Conservation (phyloP, 2,888 invertebrate genomes). For the Chrysomela aeneicollis region DNA sequence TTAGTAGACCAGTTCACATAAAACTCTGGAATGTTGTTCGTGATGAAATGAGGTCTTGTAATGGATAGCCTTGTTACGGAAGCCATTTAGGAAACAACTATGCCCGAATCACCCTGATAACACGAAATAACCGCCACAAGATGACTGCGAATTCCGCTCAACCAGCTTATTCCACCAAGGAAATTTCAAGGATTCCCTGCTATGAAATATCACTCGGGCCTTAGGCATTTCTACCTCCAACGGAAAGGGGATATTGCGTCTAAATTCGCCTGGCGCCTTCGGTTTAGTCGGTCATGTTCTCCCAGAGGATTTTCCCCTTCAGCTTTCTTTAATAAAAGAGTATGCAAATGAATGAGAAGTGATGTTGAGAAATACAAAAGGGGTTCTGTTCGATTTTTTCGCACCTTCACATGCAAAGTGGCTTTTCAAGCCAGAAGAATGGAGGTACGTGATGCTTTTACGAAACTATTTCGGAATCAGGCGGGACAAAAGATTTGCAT, state of each 20-base stretch:
- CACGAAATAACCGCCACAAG: conserved; percentile 57
- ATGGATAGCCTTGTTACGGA: conserved; percentile 54
- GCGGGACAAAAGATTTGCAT: neutral
- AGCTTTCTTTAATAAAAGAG: conserved; percentile 53
- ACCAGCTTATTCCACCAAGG: conserved; percentile 52
- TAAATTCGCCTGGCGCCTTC: conserved; percentile 29
- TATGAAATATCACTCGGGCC: conserved; percentile 31
- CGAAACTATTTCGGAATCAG: conserved; percentile 25
- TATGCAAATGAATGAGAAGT: conserved; percentile 58
- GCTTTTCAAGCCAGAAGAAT: conserved; percentile 30
- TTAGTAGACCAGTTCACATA: neutral
- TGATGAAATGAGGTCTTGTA: conserved; percentile 54
- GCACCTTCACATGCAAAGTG: conserved; percentile 38
- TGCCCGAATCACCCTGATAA: conserved; percentile 58
- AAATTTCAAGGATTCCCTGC: conserved; percentile 16
- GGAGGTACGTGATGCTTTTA: conserved; percentile 37
- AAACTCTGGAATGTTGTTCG: conserved; percentile 2
- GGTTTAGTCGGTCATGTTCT: conserved; percentile 25
- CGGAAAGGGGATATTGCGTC: conserved; percentile 24
- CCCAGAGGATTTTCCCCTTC: conserved; percentile 29
- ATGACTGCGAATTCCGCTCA: conserved; percentile 58
- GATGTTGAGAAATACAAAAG: conserved; percentile 43
- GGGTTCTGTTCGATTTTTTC: conserved; percentile 37
- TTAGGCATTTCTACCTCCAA: conserved; percentile 26
- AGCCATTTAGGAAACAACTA: conserved; percentile 56